Percentiles rank a stretch among this genome's conserved stretches.
Conservation (phyloP, 2,888 invertebrate species). For the Calliopum simillimum region DNA sequence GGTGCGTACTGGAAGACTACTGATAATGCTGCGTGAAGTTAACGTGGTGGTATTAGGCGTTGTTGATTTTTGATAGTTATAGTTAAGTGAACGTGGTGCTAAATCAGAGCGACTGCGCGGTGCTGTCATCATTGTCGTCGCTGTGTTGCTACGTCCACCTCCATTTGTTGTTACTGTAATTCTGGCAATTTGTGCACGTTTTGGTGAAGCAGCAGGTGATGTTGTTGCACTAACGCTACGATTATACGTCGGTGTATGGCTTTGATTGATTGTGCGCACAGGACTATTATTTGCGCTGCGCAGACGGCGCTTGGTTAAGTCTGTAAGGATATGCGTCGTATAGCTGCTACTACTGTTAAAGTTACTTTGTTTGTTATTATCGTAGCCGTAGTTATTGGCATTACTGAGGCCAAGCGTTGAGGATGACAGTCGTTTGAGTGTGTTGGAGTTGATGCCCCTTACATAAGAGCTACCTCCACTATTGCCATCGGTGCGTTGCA, state of each 20-base stretch:
- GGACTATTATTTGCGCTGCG: slow-evolving; percentile 45
- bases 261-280: slow-evolving; percentile 23
- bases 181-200: slow-evolving; percentile 17
- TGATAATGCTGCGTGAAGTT: slow-evolving; percentile 8
- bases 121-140: slow-evolving; percentile 31
- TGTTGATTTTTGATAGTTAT: slow-evolving; percentile 11
- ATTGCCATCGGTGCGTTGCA: background rate
- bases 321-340: slow-evolving; percentile 33
- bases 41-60: background rate
- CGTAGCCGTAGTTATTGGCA: slow-evolving; percentile 36
- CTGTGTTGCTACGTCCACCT: background rate
- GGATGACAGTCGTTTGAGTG: slow-evolving; percentile 44
- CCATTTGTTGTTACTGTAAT: background rate
- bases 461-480: background rate
- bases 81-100: slow-evolving; percentile 39
- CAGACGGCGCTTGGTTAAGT: slow-evolving; percentile 43
- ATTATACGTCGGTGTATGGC: background rate
- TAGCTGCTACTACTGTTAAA: slow-evolving; percentile 35
- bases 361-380: slow-evolving; percentile 27
- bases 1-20: slow-evolving; percentile 29
- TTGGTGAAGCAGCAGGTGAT: slow-evolving; percentile 6
- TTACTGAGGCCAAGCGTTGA: slow-evolving; percentile 42
- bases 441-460: slow-evolving; percentile 22
- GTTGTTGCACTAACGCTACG: background rate
- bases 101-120: slow-evolving; percentile 47